Percentiles rank a stretch among this genome's conserved stretches.
Conservation (phyloP, 2,113 vertebrate genomes). For the Dendrocopos noguchii region DNA sequence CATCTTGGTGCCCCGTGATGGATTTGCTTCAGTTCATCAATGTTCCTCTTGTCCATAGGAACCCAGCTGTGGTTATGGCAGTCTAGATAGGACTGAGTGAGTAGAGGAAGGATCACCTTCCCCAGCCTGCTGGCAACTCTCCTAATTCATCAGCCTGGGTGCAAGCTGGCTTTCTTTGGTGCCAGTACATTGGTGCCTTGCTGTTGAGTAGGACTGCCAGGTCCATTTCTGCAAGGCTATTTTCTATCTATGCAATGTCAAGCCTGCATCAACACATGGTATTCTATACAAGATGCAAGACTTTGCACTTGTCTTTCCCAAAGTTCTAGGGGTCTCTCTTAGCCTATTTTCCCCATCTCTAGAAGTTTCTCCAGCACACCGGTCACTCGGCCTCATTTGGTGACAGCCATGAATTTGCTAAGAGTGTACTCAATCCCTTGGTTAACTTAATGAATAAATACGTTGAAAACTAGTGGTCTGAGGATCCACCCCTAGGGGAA, state of each 20-base stretch:
- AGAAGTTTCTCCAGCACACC: background rate
- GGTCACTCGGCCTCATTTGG: background rate
- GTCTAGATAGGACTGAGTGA: background rate
- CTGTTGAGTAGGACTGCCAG: background rate
- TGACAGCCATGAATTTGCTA: background rate
- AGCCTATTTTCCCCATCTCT: background rate
- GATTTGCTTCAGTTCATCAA: background rate
- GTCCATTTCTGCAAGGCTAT: background rate
- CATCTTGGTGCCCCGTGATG: background rate
- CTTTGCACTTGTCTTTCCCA: background rate
- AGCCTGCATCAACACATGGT: background rate
- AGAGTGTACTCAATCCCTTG: background rate
- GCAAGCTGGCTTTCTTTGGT: background rate
- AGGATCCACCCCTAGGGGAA: background rate
- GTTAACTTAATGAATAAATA: background rate
- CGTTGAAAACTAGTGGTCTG: background rate
- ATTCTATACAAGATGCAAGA: background rate
- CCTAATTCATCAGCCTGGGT: background rate
- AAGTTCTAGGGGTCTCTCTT: background rate
- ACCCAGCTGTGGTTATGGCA: rapidly evolving
- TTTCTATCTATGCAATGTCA: background rate
- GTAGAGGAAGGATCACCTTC: background rate
- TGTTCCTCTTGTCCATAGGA: background rate
- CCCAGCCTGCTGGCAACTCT: background rate
- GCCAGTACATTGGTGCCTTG: background rate